Percentiles rank a stretch among this genome's conserved stretches.
Conservation (phyloP, 2,888 invertebrate species). For the Andrena trimmerana region DNA sequence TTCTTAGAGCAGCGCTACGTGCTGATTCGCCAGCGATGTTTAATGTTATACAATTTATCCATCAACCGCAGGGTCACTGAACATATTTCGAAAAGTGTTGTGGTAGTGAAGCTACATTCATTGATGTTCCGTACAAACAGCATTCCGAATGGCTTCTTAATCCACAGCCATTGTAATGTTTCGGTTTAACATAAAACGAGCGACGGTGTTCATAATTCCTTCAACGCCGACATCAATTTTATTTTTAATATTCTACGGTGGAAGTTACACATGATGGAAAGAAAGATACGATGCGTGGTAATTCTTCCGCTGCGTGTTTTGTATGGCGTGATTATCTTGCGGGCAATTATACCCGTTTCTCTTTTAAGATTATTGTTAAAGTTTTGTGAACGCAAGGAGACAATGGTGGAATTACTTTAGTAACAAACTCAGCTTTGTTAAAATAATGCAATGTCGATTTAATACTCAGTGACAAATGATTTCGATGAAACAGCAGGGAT, state of each 20-base stretch:
- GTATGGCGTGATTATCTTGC: slow-evolving; percentile 9
- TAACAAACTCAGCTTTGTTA: slow-evolving; percentile 1
- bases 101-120: slow-evolving; percentile 32
- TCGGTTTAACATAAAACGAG: not conserved
- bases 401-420: not conserved
- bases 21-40: slow-evolving; percentile 35
- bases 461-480: slow-evolving; percentile 7
- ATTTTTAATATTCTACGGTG: slow-evolving; percentile 13
- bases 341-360: not conserved
- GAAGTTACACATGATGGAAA: not conserved
- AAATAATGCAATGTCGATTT: not conserved
- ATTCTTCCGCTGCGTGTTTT: not conserved
- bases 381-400: too few relatives aligned
- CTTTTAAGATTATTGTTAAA: slow-evolving; percentile 9
- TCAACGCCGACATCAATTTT: slow-evolving; percentile 6
- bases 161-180: slow-evolving; percentile 3
- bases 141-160: slow-evolving; percentile 29
- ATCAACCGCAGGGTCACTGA: slow-evolving; percentile 11
- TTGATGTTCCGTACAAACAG: slow-evolving; percentile 17
- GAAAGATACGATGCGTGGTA: not conserved
- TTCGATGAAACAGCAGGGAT: not conserved
- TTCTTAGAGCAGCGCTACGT: slow-evolving; percentile 41
- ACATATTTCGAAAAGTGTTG: slow-evolving; percentile 20
- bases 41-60: slow-evolving; percentile 36
- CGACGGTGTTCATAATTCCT: not conserved